Percentiles rank a stretch among this genome's conserved stretches.
phyloP scores from a whole-genome alignment of 2,888 invertebrate genomes.

The Pheosia gnoma region DNA sequence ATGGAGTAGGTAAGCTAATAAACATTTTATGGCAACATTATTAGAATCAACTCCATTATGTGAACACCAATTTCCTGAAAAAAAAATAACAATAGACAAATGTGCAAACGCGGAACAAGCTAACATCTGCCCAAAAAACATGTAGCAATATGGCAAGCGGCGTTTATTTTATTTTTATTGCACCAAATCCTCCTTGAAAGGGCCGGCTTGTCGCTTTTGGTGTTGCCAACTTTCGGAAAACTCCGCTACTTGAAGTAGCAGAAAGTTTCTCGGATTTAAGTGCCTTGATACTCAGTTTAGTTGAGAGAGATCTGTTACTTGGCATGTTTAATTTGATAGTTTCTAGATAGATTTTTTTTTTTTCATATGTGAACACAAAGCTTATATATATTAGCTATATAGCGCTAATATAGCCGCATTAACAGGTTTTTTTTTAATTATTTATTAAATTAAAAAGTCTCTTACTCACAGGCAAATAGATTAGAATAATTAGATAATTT shows the following conservation, averaged over 20 bases:
- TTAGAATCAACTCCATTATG: neutral
- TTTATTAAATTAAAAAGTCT: no score
- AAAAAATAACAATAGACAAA: constrained; percentile 8
- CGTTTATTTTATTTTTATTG: constrained; percentile 39
- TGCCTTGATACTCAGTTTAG: no score
- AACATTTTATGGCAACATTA: neutral
- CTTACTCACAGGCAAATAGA: no score
- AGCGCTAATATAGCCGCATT: no score
- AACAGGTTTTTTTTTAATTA: no score
- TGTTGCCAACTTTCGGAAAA: constrained; percentile 1
- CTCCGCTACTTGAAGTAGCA: neutral
- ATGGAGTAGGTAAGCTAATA: no score
- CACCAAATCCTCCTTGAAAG: constrained; percentile 27
- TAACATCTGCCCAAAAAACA: constrained; percentile 21
- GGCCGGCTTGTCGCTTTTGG: constrained; percentile 11
- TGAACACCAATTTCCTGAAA: neutral
- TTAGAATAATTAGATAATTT: no score
- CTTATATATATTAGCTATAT: no score
- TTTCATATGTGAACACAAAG: no score
- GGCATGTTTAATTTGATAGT: no score
- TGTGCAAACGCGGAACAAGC: constrained; percentile 11
- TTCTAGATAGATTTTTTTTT: no score
- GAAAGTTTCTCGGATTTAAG: neutral
- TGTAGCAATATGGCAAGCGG: constrained; percentile 35
- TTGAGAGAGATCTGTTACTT: no score